Conservation (phyloP, 2,797 vertebrate genomes). For the Rallus crepitans region DNA sequence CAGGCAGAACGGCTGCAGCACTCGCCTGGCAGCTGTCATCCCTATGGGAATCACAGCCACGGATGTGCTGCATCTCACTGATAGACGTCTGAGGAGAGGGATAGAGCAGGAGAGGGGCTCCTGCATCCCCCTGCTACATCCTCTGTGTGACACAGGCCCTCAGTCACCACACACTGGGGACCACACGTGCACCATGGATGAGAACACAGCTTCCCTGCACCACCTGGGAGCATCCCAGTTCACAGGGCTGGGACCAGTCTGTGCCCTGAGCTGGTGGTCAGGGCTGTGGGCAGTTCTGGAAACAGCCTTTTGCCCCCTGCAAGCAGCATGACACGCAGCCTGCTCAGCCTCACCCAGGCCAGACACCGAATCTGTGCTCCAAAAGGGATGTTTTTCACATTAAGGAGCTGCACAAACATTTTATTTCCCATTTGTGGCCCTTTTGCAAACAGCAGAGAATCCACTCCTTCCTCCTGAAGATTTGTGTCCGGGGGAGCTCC, state of each 20-base stretch:
- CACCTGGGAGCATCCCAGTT: neutral
- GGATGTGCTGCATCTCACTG: rapidly evolving
- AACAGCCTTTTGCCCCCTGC: neutral
- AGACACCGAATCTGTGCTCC: neutral
- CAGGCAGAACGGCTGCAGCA: rapidly evolving
- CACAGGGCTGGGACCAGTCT: rapidly evolving
- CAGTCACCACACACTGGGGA: neutral
- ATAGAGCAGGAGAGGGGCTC: neutral
- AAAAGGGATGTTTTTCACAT: conserved; percentile 66
- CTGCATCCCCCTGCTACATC: neutral
- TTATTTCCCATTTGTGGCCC: conserved; percentile 67
- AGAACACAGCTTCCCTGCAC: rapidly evolving
- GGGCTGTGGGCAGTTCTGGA: neutral
- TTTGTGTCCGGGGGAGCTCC: conserved; percentile 69
- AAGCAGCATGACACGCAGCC: neutral
- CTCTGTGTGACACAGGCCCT: neutral
- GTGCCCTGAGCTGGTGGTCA: rapidly evolving
- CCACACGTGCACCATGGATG: rapidly evolving
- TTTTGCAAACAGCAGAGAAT: conserved; percentile 64
- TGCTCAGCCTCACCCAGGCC: neutral
- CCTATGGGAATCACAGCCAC: neutral
- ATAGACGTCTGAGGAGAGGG: too few species aligned
- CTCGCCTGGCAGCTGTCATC: neutral
- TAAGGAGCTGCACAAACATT: conserved; percentile 63
- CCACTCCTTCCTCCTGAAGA: conserved; percentile 57